These are phyloP conservation scores for Cololabis saira DNA, from an alignment of 2,113 vertebrate species.

Conservation along the genomic window DNA sequence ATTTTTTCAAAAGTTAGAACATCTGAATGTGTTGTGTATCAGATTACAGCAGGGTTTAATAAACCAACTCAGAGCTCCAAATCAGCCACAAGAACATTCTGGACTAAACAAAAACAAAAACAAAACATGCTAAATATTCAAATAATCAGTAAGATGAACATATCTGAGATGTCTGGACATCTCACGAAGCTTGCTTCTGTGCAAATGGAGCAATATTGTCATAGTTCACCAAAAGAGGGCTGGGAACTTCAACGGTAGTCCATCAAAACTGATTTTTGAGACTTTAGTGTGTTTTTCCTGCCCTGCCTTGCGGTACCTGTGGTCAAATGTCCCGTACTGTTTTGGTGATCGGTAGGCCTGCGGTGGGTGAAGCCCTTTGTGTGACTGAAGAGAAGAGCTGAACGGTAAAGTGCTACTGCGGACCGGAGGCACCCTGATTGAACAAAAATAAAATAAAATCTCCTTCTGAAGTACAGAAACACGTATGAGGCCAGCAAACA, in stretches of 20 bases:
- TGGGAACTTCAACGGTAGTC: neutral
- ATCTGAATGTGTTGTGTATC: too few relatives aligned
- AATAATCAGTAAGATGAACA: too few relatives aligned
- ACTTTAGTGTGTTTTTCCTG: conserved; percentile 25
- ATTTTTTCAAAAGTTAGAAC: too few relatives aligned
- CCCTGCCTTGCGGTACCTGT: conserved; percentile 23
- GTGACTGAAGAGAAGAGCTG: conserved; percentile 55
- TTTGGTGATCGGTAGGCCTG: conserved; percentile 57
- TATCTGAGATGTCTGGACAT: too few relatives aligned
- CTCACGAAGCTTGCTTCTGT: too few relatives aligned
- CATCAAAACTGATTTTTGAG: conserved; percentile 2
- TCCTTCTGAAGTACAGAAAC: conserved; percentile 60
- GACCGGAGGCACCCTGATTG: conserved; percentile 74
- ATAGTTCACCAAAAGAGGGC: neutral
- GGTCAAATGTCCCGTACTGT: conserved; percentile 24
- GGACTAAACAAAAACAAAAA: too few relatives aligned
- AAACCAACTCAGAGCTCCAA: too few relatives aligned
- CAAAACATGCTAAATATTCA: too few relatives aligned
- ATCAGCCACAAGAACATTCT: too few relatives aligned
- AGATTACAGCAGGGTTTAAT: too few relatives aligned
- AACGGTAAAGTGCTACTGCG: conserved; percentile 75
- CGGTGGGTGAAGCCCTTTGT: conserved; percentile 68
- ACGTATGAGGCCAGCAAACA: conserved; percentile 51
- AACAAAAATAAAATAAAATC: conserved; percentile 17
- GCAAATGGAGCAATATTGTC: neutral